Conservation (phyloP, 2,113 vertebrate genomes). For the Pagrus major region DNA sequence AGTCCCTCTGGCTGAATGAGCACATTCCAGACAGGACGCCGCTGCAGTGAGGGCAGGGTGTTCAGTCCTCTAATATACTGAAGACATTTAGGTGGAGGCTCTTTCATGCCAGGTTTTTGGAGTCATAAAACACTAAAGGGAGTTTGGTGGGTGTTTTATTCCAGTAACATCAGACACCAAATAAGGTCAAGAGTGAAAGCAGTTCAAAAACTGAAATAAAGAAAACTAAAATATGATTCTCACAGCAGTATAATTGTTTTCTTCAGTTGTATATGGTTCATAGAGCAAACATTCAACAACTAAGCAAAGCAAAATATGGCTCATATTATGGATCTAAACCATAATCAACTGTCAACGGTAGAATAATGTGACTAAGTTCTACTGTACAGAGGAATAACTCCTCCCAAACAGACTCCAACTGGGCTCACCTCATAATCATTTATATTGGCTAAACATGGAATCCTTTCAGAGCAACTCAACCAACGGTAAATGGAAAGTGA, state of each 20-base stretch:
- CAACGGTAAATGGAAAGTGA: constrained; percentile 73
- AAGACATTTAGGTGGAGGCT: constrained; percentile 53
- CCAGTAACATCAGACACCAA: constrained; percentile 42
- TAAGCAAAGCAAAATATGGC: background rate
- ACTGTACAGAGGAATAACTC: constrained; percentile 46
- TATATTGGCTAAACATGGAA: constrained; percentile 74
- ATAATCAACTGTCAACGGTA: constrained; percentile 8
- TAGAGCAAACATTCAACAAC: background rate
- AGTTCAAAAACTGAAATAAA: background rate
- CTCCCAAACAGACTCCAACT: constrained; percentile 65
- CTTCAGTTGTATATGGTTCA: background rate
- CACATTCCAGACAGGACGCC: constrained; percentile 70
- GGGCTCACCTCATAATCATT: constrained; percentile 69
- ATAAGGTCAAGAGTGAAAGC: constrained; percentile 36
- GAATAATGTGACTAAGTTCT: constrained; percentile 11
- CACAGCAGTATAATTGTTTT: background rate
- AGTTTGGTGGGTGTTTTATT: constrained; percentile 41
- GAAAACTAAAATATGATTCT: background rate
- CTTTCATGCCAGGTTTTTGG: constrained; percentile 42
- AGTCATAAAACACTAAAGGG: constrained; percentile 50
- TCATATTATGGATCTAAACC: background rate
- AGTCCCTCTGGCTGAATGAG: constrained; percentile 58
- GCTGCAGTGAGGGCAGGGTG: constrained; percentile 48
- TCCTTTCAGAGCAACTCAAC: constrained; percentile 75
- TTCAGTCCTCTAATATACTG: constrained; percentile 37